These are phyloP conservation scores for Dryobates pubescens DNA, from an alignment of 2,797 vertebrate genomes.

Conservation along the genomic window DNA sequence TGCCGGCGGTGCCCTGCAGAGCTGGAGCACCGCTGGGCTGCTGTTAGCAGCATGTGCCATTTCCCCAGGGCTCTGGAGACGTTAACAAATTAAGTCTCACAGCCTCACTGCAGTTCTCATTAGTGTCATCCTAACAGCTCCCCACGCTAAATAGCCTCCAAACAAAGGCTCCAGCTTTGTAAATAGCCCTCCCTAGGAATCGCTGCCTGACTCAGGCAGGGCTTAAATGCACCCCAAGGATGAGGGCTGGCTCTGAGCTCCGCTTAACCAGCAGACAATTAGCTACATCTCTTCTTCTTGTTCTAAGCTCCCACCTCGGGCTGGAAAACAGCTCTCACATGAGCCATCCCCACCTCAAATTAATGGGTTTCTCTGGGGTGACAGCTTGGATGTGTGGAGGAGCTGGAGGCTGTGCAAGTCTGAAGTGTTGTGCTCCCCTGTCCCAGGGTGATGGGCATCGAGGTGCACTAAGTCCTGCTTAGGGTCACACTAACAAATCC, in stretches of 20 bases:
- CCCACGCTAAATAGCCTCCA: constrained; percentile 7
- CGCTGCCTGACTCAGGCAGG: neutral
- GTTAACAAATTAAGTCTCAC: neutral
- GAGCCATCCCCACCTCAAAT: neutral
- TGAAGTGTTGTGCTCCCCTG: neutral
- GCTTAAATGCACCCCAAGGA: constrained; percentile 22
- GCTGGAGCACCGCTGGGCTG: rapidly evolving
- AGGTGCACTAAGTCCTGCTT: neutral
- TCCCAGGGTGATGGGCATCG: neutral
- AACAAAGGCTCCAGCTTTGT: constrained; percentile 18
- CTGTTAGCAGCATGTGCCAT: neutral
- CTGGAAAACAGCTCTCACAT: neutral
- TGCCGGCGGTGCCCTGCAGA: neutral
- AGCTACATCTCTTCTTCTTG: neutral
- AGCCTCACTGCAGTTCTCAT: neutral
- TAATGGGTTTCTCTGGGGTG: neutral
- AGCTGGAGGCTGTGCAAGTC: neutral
- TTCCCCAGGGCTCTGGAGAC: neutral
- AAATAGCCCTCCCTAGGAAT: constrained; percentile 12
- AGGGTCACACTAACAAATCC: neutral
- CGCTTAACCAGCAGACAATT: neutral
- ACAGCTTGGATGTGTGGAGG: rapidly evolving
- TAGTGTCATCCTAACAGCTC: neutral
- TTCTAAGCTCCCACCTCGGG: neutral
- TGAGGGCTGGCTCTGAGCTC: neutral